These are phyloP conservation scores for Suillia variegata DNA, from an alignment of 2,888 invertebrate genomes.

Conservation along the genomic window DNA sequence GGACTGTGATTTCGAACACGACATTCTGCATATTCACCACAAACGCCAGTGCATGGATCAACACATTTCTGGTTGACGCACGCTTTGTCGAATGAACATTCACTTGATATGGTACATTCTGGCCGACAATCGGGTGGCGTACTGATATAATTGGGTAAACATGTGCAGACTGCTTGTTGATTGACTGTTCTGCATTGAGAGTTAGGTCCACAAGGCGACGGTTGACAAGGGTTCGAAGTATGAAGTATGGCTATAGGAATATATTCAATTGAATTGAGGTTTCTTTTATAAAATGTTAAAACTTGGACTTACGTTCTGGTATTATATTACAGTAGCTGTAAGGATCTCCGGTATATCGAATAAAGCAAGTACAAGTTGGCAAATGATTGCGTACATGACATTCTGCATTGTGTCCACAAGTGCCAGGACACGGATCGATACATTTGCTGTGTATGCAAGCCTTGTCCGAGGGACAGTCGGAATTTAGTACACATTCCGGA, in stretches of 20 bases:
- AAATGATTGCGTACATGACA: slow-evolving; percentile 76
- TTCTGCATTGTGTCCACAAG: slow-evolving; percentile 75
- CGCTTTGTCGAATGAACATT: slow-evolving; percentile 68
- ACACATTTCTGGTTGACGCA: slow-evolving; percentile 70
- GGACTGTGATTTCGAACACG: slow-evolving; percentile 70
- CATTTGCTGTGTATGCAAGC: slow-evolving; percentile 77
- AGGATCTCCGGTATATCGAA: slow-evolving; percentile 78
- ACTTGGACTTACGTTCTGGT: slow-evolving; percentile 62
- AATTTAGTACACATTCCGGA: slow-evolving; percentile 75
- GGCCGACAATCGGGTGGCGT: slow-evolving; percentile 76
- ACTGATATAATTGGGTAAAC: slow-evolving; percentile 68
- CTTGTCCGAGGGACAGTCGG: slow-evolving; percentile 72
- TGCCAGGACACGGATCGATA: slow-evolving; percentile 77
- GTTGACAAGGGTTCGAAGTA: slow-evolving; percentile 65
- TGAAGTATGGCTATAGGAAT: slow-evolving; percentile 45
- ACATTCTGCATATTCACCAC: slow-evolving; percentile 72
- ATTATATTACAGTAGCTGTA: slow-evolving; percentile 67
- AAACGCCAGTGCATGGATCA: slow-evolving; percentile 76
- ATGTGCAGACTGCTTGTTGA: slow-evolving; percentile 67
- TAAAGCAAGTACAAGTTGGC: slow-evolving; percentile 71
- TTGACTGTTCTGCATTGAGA: slow-evolving; percentile 67
- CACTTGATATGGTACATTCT: slow-evolving; percentile 75
- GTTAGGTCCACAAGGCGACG: slow-evolving; percentile 70
- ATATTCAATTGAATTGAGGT: not conserved
- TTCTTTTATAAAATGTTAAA: not conserved